Evolutionary conservation across 2,888 invertebrate species (phyloP), one percentile per base, ranked within the genome.

Genomic region (Cephonodes hylas): DNA sequence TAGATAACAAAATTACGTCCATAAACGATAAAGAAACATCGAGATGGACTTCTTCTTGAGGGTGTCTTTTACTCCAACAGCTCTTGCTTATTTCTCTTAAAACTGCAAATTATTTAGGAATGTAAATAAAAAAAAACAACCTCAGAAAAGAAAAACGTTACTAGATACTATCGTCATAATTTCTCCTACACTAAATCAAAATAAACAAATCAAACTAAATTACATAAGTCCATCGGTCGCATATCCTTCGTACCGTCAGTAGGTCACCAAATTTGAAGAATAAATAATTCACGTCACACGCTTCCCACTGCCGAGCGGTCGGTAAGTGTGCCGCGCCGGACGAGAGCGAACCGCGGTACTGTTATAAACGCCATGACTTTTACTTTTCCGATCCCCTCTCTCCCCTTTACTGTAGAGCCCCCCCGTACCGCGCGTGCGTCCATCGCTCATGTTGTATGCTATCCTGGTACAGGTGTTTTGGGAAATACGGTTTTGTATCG

Each of bases 271-370:
- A 38, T n/a, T 38, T n/a, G n/a, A 38, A 3, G n/a, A 18, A 53
- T 53, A 53, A 53, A 53, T 46, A 53, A 53, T 53, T 27, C 53
- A 31, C 53, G 31, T 31, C 53, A 31, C 27, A 7, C 23, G 57
- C 44, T 58, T 44, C 58, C 27, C 58, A 31, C 27, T 15, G 48
- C 53, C 18, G 18, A 53, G 8, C 48, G 15, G 7, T 65, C 64
- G 57, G 69, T 71, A 81, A 82, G 79, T 82, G 75, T 78, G 83
- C 67, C 80, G 66, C 70, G 74, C 69, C 70, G 69, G 74, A 73
- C 75, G 89, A 89, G 90, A 90, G 90, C 85, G 88, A 89, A 88
- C 81, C 79, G 77, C 75, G 80, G 84, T 85, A 89, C 90, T 79
- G 90, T 88, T 89, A 88, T 71, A 67, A 31, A 53, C 53, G 53